Evolutionary conservation across 2,113 vertebrate genomes (phyloP).

Genomic region (Hemiprocne comata): DNA sequence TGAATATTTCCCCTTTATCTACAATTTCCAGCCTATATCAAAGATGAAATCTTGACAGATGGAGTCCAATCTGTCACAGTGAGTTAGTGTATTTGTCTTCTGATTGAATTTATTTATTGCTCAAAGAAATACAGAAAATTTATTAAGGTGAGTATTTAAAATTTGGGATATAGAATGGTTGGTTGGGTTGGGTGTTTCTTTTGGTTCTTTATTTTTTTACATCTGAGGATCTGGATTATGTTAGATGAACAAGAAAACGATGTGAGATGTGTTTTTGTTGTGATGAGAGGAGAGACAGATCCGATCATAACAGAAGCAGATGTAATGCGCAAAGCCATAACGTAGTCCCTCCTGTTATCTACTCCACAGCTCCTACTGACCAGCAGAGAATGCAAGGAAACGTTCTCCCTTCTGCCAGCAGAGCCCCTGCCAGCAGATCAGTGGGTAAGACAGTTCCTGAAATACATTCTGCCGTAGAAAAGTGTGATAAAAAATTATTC

Average conservation of each 20-base stretch:
- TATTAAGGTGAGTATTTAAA: neutral
- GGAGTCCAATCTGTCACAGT: conserved; percentile 62
- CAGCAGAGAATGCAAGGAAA: conserved; percentile 17
- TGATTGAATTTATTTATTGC: conserved; percentile 30
- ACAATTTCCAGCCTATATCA: conserved; percentile 56
- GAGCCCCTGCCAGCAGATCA: conserved; percentile 27
- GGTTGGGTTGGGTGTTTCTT: neutral
- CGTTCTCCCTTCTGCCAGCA: conserved; percentile 22
- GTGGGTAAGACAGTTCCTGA: conserved; percentile 19
- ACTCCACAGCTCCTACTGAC: neutral
- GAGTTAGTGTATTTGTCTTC: conserved; percentile 31
- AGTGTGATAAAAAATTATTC: conserved; percentile 17
- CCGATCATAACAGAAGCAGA: conserved; percentile 55
- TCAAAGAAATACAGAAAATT: neutral
- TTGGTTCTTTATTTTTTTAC: neutral
- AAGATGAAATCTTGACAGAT: conserved; percentile 69
- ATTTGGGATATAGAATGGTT: neutral
- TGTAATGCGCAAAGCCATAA: conserved; percentile 37
- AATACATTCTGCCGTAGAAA: conserved; percentile 31
- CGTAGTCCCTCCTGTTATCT: conserved; percentile 32
- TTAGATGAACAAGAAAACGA: neutral
- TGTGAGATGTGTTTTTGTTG: conserved; percentile 13
- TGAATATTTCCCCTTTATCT: conserved; percentile 63
- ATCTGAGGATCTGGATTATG: neutral
- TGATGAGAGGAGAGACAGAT: conserved; percentile 37